Conservation (phyloP, 2,797 vertebrate genomes). For the Delichon dasypus region DNA sequence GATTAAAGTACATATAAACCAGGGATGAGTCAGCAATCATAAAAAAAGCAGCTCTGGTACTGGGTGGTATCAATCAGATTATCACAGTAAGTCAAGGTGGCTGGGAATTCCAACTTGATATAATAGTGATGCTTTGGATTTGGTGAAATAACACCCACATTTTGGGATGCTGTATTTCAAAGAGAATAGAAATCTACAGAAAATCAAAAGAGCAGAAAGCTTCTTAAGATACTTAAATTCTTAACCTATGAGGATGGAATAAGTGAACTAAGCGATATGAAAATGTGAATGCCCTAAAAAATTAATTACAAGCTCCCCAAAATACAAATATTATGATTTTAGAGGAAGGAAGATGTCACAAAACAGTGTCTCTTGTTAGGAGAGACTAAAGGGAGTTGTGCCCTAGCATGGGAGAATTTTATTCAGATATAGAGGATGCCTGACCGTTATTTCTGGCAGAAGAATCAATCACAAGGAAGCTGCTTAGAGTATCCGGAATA, state of each 20-base stretch:
- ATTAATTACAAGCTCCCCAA: rapidly evolving
- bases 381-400: neutral
- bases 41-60: neutral
- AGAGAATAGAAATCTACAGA: neutral
- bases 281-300: neutral
- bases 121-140: neutral
- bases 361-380: neutral
- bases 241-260: neutral
- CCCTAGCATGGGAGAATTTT: neutral
- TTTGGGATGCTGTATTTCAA: neutral
- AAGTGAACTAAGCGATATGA: neutral
- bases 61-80: neutral
- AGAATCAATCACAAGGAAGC: neutral
- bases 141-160: neutral
- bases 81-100: neutral
- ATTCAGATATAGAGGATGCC: neutral
- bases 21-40: neutral
- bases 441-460: neutral
- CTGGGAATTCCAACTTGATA: neutral
- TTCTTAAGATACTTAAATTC: neutral
- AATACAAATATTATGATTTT: neutral
- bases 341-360: neutral
- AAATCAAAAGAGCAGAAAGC: neutral
- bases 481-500: neutral
- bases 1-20: neutral